phyloP scores from a whole-genome alignment of 1,140 invertebrate genomes.

The Patella vulgata region DNA sequence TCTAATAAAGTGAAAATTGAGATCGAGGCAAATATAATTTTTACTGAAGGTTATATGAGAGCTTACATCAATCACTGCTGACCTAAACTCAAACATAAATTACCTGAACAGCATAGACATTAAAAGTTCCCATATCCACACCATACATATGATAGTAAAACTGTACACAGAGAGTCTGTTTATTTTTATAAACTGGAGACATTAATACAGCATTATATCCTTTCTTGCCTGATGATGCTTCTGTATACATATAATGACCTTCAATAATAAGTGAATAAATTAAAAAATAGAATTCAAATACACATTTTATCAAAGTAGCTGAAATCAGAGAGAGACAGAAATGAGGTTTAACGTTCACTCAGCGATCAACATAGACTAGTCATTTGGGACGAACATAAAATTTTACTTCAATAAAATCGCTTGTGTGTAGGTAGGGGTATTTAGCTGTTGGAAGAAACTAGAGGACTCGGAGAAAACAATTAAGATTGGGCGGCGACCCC shows the following conservation, averaged over 20 bases:
- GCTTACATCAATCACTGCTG: too few relatives aligned
- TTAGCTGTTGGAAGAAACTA: too few relatives aligned
- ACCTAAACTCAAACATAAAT: too few relatives aligned
- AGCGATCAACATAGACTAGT: background rate
- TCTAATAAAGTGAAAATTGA: too few relatives aligned
- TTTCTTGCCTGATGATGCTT: conserved; percentile 24
- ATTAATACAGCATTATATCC: conserved; percentile 52
- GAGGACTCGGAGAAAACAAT: too few relatives aligned
- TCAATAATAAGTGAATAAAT: conserved; percentile 1
- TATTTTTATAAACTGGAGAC: conserved; percentile 41
- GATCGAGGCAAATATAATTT: too few relatives aligned
- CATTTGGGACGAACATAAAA: background rate
- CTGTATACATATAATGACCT: conserved; percentile 57
- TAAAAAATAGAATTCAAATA: background rate
- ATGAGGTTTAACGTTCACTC: too few relatives aligned
- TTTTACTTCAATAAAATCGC: background rate
- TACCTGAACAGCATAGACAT: conserved; percentile 54
- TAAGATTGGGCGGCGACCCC: too few relatives aligned
- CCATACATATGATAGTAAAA: conserved; percentile 80
- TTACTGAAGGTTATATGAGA: too few relatives aligned
- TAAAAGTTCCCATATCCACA: conserved; percentile 45
- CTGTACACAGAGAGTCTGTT: conserved; percentile 55
- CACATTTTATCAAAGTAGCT: background rate
- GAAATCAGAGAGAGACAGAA: too few relatives aligned
- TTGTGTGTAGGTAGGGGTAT: background rate